phyloP scores from a whole-genome alignment of 2,797 vertebrate genomes.

The Bradypodion ventrale region DNA sequence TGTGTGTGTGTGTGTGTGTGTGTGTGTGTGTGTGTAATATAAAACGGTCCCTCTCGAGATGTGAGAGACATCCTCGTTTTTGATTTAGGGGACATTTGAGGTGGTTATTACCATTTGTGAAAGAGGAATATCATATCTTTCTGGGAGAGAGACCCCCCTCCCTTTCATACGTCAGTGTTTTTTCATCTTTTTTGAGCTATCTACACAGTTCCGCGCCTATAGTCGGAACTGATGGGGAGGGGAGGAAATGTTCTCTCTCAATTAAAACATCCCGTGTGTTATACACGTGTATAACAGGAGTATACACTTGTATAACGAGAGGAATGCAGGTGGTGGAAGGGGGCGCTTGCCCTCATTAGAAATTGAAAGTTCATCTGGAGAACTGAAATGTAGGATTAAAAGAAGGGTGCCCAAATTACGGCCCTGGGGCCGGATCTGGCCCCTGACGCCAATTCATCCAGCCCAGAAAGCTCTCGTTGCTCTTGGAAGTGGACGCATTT shows the following conservation, averaged over 20 bases:
- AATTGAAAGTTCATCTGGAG: slow-evolving; percentile 50
- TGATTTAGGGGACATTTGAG: slow-evolving; percentile 12
- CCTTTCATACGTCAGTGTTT: slow-evolving; percentile 23
- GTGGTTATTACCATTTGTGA: slow-evolving; percentile 32
- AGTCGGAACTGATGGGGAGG: slow-evolving; percentile 56
- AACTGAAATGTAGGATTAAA: background rate
- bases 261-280: slow-evolving; percentile 54
- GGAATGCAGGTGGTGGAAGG: background rate
- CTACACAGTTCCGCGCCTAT: slow-evolving; percentile 60
- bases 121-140: slow-evolving; percentile 48
- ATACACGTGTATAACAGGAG: too few species aligned
- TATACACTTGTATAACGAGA: too few species aligned
- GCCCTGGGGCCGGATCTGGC: too few species aligned
- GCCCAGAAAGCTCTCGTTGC: too few species aligned
- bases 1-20: too few species aligned
- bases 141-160: background rate
- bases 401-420: too few species aligned
- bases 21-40: too few species aligned
- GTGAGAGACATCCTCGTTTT: slow-evolving; percentile 16
- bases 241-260: background rate
- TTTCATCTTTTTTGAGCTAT: slow-evolving; percentile 44
- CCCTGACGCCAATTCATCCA: too few species aligned
- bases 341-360: background rate
- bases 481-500: too few species aligned
- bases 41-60: background rate